These are phyloP conservation scores for Orientallactaga sibirica DNA, from an alignment of 2,797 vertebrate genomes.

Conservation along the genomic window DNA sequence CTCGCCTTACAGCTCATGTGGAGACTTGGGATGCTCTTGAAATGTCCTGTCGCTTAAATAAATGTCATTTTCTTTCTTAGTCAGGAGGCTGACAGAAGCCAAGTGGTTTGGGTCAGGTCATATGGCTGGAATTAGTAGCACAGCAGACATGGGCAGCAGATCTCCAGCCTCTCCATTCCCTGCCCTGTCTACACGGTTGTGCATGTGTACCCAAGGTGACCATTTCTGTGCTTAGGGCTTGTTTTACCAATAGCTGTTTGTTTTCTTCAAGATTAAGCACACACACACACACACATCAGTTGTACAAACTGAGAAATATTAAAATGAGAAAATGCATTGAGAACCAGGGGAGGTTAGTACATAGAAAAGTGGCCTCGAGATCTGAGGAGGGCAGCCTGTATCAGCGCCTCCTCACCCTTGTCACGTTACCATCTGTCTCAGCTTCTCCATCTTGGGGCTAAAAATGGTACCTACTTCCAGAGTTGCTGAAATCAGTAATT, in stretches of 20 bases:
- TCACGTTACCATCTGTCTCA: not conserved
- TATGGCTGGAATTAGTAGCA: accelerated
- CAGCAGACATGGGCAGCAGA: not conserved
- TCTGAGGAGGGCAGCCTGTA: not conserved
- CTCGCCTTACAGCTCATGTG: not conserved
- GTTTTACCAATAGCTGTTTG: not conserved
- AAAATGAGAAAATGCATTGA: not conserved
- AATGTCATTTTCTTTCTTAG: not conserved
- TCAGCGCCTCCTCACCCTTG: not conserved
- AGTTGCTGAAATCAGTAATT: not conserved
- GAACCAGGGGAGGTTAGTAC: not conserved
- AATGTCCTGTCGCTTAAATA: not conserved
- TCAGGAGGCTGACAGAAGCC: not conserved
- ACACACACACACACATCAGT: not conserved
- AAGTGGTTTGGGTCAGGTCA: not conserved
- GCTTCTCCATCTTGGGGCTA: not conserved
- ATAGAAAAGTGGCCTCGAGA: not conserved
- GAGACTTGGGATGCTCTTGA: not conserved
- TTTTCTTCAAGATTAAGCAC: not conserved
- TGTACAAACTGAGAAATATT: not conserved
- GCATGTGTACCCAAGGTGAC: accelerated
- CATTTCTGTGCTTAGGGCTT: not conserved
- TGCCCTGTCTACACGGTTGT: accelerated
- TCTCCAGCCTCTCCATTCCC: not conserved
- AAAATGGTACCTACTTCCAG: not conserved